Evolutionary conservation across 2,888 invertebrate genomes (phyloP).

Genomic region (Eudasyphora cyanicolor): DNA sequence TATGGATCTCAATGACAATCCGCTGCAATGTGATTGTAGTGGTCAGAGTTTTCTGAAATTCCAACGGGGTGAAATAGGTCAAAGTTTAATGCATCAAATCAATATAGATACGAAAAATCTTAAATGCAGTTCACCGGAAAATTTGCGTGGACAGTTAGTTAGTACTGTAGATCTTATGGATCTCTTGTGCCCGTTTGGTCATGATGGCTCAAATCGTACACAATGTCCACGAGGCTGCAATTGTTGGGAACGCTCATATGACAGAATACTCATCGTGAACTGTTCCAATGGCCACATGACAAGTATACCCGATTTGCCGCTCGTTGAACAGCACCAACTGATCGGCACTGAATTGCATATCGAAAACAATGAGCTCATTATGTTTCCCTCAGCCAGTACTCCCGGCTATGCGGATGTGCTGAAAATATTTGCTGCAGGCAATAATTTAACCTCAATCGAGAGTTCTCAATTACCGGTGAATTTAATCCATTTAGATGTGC

Average conservation of each 20-base stretch:
- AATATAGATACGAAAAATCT: slow-evolving; percentile 79
- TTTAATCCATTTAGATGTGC: slow-evolving; percentile 81
- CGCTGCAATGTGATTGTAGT: slow-evolving; percentile 84
- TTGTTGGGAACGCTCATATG: slow-evolving; percentile 81
- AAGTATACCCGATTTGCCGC: slow-evolving; percentile 79
- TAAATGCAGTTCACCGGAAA: slow-evolving; percentile 78
- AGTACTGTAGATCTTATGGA: slow-evolving; percentile 78
- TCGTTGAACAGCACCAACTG: slow-evolving; percentile 69
- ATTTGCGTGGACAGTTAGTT: slow-evolving; percentile 67
- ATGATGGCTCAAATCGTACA: slow-evolving; percentile 69
- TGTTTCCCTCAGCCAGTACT: slow-evolving; percentile 75
- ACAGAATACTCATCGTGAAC: slow-evolving; percentile 81
- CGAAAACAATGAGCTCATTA: slow-evolving; percentile 78
- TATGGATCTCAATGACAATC: slow-evolving; percentile 82
- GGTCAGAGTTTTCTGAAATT: slow-evolving; percentile 82
- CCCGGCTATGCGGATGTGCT: slow-evolving; percentile 81
- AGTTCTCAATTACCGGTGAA: slow-evolving; percentile 79
- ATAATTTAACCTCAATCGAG: slow-evolving; percentile 79
- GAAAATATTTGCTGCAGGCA: slow-evolving; percentile 81
- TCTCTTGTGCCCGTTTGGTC: slow-evolving; percentile 80
- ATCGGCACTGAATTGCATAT: slow-evolving; percentile 80
- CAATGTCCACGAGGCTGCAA: slow-evolving; percentile 81
- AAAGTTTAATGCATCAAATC: slow-evolving; percentile 76
- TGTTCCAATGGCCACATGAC: slow-evolving; percentile 81
- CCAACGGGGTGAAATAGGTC: slow-evolving; percentile 79